A percentile compares a stretch with the other conserved stretches of the same genome.
phyloP scores from a whole-genome alignment of 2,888 invertebrate species.

The Dryomyza anilis region DNA sequence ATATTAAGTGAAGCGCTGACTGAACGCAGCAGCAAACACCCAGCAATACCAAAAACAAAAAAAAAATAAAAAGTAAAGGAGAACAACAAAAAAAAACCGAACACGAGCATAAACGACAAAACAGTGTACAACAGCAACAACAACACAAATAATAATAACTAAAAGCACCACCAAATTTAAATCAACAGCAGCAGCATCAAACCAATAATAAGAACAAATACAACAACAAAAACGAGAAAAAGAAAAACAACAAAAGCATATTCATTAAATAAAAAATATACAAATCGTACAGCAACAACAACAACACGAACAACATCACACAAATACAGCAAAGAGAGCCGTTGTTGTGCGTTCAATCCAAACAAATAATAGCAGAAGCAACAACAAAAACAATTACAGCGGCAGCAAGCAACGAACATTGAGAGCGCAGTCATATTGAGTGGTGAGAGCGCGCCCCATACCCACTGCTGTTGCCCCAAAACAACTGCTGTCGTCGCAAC shows the following conservation, averaged over 20 bases:
- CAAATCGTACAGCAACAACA: conserved; percentile 15
- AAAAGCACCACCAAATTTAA: conserved; percentile 16
- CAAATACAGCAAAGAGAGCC: not conserved
- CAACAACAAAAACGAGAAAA: conserved; percentile 13
- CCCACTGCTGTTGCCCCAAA: not conserved
- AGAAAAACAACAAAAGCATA: conserved; percentile 18
- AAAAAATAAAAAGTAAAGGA: not conserved
- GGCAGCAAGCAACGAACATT: not conserved
- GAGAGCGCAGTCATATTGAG: not conserved
- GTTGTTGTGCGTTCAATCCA: too few species aligned
- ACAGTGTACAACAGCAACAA: conserved; percentile 27
- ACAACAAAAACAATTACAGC: not conserved
- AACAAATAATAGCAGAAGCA: not conserved
- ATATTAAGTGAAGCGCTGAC: conserved; percentile 29
- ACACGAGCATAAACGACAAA: conserved; percentile 16
- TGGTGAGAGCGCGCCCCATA: not conserved
- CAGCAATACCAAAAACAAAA: not conserved
- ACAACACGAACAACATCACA: conserved; percentile 10
- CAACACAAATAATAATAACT: conserved; percentile 5
- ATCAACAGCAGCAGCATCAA: conserved; percentile 31
- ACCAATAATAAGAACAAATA: conserved; percentile 21
- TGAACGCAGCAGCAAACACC: too few species aligned
- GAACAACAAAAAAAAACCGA: not conserved
- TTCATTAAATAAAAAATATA: conserved; percentile 22
- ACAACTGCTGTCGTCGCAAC: too few species aligned